phyloP scores from a whole-genome alignment of 92 coral and sea anemone species.

The Paramuricea clavata region DNA sequence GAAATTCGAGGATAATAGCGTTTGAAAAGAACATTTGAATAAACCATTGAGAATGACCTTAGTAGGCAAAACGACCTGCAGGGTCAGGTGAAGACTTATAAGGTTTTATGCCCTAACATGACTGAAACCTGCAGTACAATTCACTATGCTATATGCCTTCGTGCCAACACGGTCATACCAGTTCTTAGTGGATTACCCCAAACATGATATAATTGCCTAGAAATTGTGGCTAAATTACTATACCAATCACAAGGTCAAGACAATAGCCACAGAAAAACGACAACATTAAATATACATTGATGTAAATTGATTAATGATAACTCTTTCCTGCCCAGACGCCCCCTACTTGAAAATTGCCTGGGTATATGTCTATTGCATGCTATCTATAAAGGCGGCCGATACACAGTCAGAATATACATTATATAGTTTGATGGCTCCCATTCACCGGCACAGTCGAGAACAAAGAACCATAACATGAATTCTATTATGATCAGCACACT shows the following conservation, averaged over 20 bases:
- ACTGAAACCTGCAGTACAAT: background rate
- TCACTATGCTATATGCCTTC: no score
- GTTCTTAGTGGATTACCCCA: background rate
- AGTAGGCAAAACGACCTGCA: conserved; percentile 9
- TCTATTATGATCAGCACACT: background rate
- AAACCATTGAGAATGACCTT: background rate
- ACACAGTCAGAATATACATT: background rate
- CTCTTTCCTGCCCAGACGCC: conserved; percentile 36
- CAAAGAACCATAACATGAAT: background rate
- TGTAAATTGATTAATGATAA: background rate
- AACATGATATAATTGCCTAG: background rate
- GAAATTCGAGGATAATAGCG: background rate
- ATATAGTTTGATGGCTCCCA: background rate
- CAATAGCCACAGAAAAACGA: background rate
- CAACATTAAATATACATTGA: background rate
- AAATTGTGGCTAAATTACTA: background rate
- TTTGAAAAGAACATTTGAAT: background rate
- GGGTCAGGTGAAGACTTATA: background rate
- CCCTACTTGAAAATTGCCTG: conserved; percentile 10
- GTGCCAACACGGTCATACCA: no score
- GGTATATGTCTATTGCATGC: background rate
- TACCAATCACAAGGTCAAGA: background rate
- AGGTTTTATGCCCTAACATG: background rate
- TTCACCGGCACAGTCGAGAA: background rate
- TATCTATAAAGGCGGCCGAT: background rate